These are phyloP conservation scores for Periplaneta americana DNA, from an alignment of 1,140 invertebrate species.

Conservation along the genomic window DNA sequence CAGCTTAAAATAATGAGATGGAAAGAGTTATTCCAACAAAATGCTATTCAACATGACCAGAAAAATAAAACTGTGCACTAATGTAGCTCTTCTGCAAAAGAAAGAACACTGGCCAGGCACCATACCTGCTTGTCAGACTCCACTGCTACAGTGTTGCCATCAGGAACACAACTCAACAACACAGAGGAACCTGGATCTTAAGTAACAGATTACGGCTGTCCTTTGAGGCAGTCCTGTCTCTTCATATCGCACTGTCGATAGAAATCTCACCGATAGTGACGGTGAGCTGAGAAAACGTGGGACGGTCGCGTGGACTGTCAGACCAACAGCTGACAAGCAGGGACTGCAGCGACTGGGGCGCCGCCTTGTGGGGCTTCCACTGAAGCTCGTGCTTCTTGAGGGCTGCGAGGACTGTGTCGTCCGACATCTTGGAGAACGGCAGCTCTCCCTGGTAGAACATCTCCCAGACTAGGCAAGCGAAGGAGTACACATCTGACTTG, in stretches of 20 bases:
- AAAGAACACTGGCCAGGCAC: neutral
- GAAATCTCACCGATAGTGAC: conserved; percentile 33
- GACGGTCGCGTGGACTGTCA: conserved; percentile 56
- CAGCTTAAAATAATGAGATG: no score
- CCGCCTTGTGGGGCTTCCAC: conserved; percentile 57
- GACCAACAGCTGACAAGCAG: conserved; percentile 60
- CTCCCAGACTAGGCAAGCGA: conserved; percentile 86
- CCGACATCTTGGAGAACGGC: conserved; percentile 76
- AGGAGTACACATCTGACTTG: conserved; percentile 92
- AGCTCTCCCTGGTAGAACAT: conserved; percentile 81
- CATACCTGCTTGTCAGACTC: neutral
- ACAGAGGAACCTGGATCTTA: no score
- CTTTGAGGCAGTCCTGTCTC: neutral
- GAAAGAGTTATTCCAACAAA: no score
- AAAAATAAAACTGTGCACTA: no score
- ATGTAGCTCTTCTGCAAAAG: no score
- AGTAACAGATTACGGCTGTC: neutral
- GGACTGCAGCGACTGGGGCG: conserved; percentile 55
- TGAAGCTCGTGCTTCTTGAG: conserved; percentile 58
- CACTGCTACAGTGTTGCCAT: neutral
- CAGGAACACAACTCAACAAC: no score
- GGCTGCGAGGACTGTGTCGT: conserved; percentile 66
- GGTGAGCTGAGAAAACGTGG: conserved; percentile 49
- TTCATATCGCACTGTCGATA: conserved; percentile 10
- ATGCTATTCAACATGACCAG: no score